Evolutionary conservation across 2,113 vertebrate genomes (phyloP), one percentile per base, ranked within the genome.

Genomic region (Dicentrarchus labrax): DNA sequence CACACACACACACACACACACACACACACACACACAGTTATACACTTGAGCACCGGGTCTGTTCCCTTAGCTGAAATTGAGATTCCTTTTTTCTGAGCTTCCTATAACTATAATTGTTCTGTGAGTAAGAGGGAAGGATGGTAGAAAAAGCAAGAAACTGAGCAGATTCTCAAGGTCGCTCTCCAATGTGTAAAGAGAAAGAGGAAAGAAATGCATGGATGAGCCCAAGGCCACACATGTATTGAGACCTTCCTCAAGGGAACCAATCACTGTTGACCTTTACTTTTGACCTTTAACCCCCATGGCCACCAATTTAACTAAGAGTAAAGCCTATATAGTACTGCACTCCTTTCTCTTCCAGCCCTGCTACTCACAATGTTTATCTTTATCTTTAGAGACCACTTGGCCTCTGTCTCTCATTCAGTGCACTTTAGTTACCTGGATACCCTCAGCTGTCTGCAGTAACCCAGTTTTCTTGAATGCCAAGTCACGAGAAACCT

Each of bases 181-280:
- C 69, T 43, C 61, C 78, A 77, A 85, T 69, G 65, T 61, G 76
- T 71, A 24, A 10, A n/a, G 54, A 87, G 65, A 64, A 50, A 70
- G 61, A 67, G 82, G 60, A 57, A 70, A 61, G 53, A 86, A 83
- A 85, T 85, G 83, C 83, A 82, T 71, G 67, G 69, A 82, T 77
- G 89, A 91, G 82, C 88, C 86, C 69, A 85, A 85, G 90, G 91
- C 79, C 86, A 81, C 73, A 69, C 80, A 67, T 82, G 83, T 78
- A 72, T 85, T 89, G 80, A 85, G 78, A 80, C 81, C 85, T 89
- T 91, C 88, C 90, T 89, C 89, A 67, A 38, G 89, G 88, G 92
- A 92, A 88, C 86, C 91, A 92, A 93, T 93, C 88, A 90, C 84
- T 84, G 77, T 80, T 78, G 80, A 84, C 84, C 88, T 91, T 87